These are phyloP conservation scores for Microcebus jonahi DNA, from an alignment of 2,113 vertebrate genomes.

Conservation along the genomic window DNA sequence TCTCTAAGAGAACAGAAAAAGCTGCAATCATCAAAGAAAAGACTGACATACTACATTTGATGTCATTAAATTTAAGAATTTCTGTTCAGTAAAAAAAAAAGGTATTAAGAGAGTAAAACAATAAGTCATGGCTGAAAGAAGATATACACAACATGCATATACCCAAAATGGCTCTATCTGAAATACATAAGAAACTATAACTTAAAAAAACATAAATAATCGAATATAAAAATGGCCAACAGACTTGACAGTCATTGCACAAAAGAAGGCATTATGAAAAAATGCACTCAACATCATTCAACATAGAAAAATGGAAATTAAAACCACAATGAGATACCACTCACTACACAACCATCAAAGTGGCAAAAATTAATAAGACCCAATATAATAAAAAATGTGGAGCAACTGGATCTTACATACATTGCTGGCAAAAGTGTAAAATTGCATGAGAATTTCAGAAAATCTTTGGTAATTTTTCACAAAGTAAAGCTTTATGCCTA, in stretches of 20 bases:
- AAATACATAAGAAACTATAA: not conserved
- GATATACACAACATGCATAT: not conserved
- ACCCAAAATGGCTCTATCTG: not conserved
- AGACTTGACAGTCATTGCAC: not conserved
- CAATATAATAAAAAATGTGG: not conserved
- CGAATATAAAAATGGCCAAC: not conserved
- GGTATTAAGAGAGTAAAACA: not conserved
- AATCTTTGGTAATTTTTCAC: not conserved
- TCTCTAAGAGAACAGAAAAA: not conserved
- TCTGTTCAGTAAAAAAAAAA: not conserved
- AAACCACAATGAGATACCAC: not conserved
- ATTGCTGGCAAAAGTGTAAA: not conserved
- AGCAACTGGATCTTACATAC: not conserved
- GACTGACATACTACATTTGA: not conserved
- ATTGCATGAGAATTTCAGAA: not conserved
- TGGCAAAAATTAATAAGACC: not conserved
- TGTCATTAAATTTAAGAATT: slow-evolving; percentile 2
- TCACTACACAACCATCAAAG: not conserved
- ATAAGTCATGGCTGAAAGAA: not conserved
- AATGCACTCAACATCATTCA: not conserved
- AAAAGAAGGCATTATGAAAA: not conserved
- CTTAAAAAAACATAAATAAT: slow-evolving; percentile 1
- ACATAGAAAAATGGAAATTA: not conserved
- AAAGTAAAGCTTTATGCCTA: not conserved
- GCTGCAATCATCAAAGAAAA: not conserved